Evolutionary conservation across 2,888 invertebrate species (phyloP).

Genomic region (Stenichneumon culpator): DNA sequence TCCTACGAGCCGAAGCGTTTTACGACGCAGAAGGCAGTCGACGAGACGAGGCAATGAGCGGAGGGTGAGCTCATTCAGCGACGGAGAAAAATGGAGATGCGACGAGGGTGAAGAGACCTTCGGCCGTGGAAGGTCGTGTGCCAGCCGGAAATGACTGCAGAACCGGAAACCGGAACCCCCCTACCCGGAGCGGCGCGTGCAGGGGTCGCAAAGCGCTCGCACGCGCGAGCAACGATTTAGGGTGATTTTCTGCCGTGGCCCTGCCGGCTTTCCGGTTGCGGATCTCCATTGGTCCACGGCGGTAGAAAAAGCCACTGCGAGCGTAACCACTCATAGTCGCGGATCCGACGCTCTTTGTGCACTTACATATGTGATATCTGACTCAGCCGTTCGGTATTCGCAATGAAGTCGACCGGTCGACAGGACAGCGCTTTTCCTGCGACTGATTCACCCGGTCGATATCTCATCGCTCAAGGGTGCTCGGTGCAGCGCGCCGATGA

Average conservation of each 20-base stretch:
- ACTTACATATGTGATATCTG: conserved; percentile 14
- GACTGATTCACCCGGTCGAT: conserved; percentile 50
- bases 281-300: conserved; percentile 16
- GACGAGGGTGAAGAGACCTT: conserved; percentile 42
- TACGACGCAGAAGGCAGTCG: conserved; percentile 64
- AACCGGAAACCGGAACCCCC: conserved; percentile 71
- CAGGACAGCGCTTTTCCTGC: conserved; percentile 22
- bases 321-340: neutral
- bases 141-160: conserved; percentile 73
- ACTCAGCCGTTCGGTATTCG: conserved; percentile 54
- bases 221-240: conserved; percentile 53
- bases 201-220: conserved; percentile 44
- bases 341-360: conserved; percentile 31
- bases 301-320: neutral
- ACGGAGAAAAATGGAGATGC: conserved; percentile 4
- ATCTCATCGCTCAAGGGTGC: conserved; percentile 53
- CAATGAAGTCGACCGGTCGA: conserved; percentile 27
- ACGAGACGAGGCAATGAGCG: conserved; percentile 45
- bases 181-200: conserved; percentile 27
- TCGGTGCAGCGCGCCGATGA: neutral
- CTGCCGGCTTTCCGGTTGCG: neutral
- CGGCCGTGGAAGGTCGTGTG: conserved; percentile 69
- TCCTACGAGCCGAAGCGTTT: conserved; percentile 60
- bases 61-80: conserved; percentile 41
- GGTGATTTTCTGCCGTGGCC: conserved; percentile 35